Evolutionary conservation across 2,797 vertebrate genomes (phyloP), one percentile per base, ranked within the genome.

Genomic region (Meriones psammophilus): DNA sequence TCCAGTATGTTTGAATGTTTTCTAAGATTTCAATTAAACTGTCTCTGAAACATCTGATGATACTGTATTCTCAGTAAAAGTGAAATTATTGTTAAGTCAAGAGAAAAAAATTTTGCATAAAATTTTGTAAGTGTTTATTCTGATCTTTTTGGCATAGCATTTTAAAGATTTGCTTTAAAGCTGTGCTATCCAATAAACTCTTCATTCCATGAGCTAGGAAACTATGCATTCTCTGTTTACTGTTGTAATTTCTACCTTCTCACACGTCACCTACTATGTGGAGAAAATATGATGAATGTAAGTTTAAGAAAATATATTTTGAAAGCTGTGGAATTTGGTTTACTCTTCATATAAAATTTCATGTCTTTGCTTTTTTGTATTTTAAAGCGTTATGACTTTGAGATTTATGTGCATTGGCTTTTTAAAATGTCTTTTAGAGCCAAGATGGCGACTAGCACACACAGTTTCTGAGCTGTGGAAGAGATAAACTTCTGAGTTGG

Each of bases 1-100:
- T 36, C 92, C 73, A 97, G 8, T 9, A 26, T 73, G 14, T 30
- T 58, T 8, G 33, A 36, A 3, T 71, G 22, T 76, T 96, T 89
- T 97, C 50, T 89, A 87, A 92, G 6, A 58, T 97, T 94, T 92
- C 79, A 97, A 91, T 93, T 58, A 81, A 89, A 92, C 77, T 68
- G 5, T 54, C 18, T 54, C 46, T 69, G 4, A 69, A 42, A 54
- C 64, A 69, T n/a, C 2, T 86, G 20, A 85, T n/a, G 50, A 68
- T 30, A 24, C 8, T 22, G 10, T 54, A 18, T 54, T 86, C 42
- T 69, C 74, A n/a, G 64, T 85, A n/a, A 54, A 54, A 33, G 33
- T 69, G 30, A 69, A 69, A n/a, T 54, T 28, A 30, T 42, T 69
- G 12, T 86, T 33, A 85, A 66, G 20, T 39, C 39, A 39, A 39